Percentiles rank a stretch among this genome's conserved stretches.
Evolutionary conservation across 2,113 vertebrate species (phyloP).

Genomic region (Synodontis membranacea): DNA sequence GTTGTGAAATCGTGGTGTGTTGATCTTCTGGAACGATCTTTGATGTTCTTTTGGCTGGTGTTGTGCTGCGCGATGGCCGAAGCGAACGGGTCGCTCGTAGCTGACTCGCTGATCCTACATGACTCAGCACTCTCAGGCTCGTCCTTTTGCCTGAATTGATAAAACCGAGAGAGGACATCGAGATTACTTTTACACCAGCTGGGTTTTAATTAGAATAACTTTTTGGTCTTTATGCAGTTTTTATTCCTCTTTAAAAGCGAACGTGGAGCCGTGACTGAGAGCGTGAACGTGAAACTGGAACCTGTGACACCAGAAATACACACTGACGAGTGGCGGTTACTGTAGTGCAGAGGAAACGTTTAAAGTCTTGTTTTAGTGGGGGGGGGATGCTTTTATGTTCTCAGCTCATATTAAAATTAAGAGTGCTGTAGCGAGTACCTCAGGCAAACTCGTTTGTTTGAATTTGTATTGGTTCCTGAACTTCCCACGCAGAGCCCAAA

Average conservation of each 20-base stretch:
- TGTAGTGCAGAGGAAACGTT: neutral
- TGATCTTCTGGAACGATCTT: neutral
- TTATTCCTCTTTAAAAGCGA: neutral
- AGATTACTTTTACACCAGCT: neutral
- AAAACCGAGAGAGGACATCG: neutral
- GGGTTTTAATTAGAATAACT: neutral
- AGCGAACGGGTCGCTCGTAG: neutral
- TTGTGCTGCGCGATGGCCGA: conserved; percentile 13
- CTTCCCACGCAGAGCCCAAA: no score
- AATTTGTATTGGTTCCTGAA: no score
- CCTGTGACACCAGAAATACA: neutral
- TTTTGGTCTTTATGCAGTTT: neutral
- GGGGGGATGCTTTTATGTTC: no score
- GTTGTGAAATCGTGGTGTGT: neutral
- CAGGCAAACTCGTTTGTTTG: no score
- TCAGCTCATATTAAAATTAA: no score
- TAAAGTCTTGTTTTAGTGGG: no score
- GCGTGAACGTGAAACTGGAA: neutral
- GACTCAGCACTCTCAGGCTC: conserved; percentile 64
- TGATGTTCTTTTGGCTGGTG: neutral
- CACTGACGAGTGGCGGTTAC: neutral
- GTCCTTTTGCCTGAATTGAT: conserved; percentile 46
- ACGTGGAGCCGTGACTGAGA: neutral
- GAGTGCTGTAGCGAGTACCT: no score
- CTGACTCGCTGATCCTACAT: conserved; percentile 52